These are phyloP conservation scores for Cynopterus brachyotis DNA, from an alignment of 2,113 vertebrate genomes.

Conservation along the genomic window DNA sequence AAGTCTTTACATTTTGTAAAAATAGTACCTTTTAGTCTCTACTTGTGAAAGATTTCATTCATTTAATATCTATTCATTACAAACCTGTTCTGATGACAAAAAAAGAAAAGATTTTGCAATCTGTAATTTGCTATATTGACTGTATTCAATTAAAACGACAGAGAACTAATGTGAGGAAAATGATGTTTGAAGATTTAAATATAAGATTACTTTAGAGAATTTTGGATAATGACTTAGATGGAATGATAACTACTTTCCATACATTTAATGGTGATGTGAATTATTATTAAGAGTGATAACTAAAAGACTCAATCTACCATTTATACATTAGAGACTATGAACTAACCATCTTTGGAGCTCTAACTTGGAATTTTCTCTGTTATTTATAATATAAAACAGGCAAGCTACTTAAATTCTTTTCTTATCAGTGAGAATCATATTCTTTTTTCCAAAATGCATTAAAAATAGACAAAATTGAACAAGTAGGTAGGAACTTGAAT, in stretches of 20 bases:
- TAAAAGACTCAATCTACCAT: background rate
- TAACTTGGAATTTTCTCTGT: slow-evolving; percentile 37
- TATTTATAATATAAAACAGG: background rate
- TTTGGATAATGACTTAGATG: background rate
- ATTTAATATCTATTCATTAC: background rate
- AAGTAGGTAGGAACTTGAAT: background rate
- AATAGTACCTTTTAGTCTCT: background rate
- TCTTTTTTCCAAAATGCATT: background rate
- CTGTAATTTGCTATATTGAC: background rate
- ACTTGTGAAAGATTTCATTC: background rate
- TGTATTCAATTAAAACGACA: slow-evolving; percentile 30
- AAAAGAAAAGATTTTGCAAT: background rate
- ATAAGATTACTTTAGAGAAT: slow-evolving; percentile 38
- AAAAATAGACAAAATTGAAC: background rate
- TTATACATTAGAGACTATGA: background rate
- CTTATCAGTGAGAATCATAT: slow-evolving; percentile 37
- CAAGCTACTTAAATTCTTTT: slow-evolving; percentile 23
- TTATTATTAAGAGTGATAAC: slow-evolving; percentile 42
- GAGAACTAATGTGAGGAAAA: background rate
- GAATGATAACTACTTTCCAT: slow-evolving; percentile 30
- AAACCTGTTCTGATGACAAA: background rate
- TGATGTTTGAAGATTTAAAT: slow-evolving; percentile 38
- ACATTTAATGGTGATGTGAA: slow-evolving; percentile 2
- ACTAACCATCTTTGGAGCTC: background rate
- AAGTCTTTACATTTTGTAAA: background rate